Percentiles rank a stretch among this genome's conserved stretches.
Evolutionary conservation across 2,113 vertebrate species (phyloP).

Genomic region (Amphilophus citrinellus): DNA sequence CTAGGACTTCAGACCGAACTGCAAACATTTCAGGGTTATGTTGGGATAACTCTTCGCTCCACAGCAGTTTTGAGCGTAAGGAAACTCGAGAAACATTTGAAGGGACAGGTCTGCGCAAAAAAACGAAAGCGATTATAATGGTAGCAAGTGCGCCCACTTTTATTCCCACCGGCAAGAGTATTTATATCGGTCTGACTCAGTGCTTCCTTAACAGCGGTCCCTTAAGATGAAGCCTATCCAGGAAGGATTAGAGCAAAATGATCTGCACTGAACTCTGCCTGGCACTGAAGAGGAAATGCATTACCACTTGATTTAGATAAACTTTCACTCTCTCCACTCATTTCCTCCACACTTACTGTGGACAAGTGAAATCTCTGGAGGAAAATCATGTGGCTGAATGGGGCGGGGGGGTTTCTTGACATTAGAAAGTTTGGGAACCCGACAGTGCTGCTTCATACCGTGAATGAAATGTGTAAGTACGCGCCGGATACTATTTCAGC

Average conservation of each 20-base stretch:
- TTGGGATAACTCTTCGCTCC: background rate
- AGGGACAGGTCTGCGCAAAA: background rate
- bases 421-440: constrained; percentile 46
- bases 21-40: background rate
- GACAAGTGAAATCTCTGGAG: background rate
- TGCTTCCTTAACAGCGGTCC: constrained; percentile 8
- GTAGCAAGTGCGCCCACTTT: constrained; percentile 48
- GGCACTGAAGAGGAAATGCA: background rate
- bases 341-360: background rate
- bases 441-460: background rate
- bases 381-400: background rate
- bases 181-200: constrained; percentile 37
- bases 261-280: background rate
- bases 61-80: background rate
- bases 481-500: background rate
- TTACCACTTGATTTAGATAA: background rate
- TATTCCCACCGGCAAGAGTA: constrained; percentile 5
- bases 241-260: background rate
- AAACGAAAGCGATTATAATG: background rate
- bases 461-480: constrained; percentile 34
- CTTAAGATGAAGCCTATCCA: background rate
- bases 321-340: background rate
- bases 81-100: background rate
- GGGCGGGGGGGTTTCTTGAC: background rate
- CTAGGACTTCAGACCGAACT: background rate